A percentile compares a stretch with the other conserved stretches of the same genome.
phyloP scores from a whole-genome alignment of 2,113 vertebrate genomes.

The Nestor notabilis region DNA sequence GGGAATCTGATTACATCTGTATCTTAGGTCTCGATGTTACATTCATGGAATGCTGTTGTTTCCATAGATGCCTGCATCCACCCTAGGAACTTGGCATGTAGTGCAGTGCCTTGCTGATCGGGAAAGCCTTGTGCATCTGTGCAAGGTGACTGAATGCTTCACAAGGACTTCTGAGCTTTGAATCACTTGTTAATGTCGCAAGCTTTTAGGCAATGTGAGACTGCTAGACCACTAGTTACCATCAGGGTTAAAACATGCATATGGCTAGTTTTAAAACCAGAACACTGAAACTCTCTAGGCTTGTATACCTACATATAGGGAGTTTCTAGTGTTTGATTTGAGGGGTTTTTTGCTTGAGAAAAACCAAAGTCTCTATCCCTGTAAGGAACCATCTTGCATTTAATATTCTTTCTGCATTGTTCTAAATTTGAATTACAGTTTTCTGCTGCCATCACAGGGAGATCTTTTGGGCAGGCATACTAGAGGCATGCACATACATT shows the following conservation, averaged over 20 bases:
- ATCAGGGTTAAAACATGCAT: background rate
- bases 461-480: background rate
- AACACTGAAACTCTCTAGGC: background rate
- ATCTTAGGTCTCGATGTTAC: background rate
- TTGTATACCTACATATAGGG: background rate
- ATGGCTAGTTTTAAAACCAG: background rate
- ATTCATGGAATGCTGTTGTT: background rate
- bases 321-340: background rate
- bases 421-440: background rate
- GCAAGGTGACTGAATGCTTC: background rate
- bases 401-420: background rate
- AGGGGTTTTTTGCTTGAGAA: background rate
- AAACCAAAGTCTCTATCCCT: background rate
- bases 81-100: accelerated
- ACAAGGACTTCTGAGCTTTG: background rate
- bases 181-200: background rate
- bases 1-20: background rate
- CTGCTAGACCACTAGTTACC: background rate
- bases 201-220: background rate
- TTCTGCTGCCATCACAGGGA: background rate
- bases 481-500: background rate
- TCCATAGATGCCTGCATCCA: background rate
- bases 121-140: background rate
- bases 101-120: background rate
- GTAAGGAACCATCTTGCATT: background rate